Percentiles rank a stretch among this genome's conserved stretches.
Evolutionary conservation across 2,113 vertebrate genomes (phyloP).

Genomic region (Pavo muticus): DNA sequence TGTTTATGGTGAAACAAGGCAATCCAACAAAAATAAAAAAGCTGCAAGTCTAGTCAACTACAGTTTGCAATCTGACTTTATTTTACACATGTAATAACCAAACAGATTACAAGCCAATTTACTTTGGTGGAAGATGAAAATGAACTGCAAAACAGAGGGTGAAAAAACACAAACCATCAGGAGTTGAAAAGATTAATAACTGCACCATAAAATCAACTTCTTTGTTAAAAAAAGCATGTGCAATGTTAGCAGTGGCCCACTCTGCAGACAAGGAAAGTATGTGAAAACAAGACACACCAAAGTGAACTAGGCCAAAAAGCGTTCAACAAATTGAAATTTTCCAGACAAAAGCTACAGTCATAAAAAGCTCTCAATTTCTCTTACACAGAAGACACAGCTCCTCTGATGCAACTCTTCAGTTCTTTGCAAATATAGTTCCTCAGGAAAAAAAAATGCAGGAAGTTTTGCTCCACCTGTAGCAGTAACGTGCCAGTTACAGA

Average conservation of each 20-base stretch:
- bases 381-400: neutral
- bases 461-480: neutral
- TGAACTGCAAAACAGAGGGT: neutral
- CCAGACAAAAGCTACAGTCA: constrained; percentile 1
- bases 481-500: neutral
- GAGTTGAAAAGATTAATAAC: neutral
- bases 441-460: neutral
- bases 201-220: neutral
- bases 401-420: neutral
- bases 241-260: neutral
- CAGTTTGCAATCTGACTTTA: neutral
- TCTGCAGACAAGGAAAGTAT: neutral
- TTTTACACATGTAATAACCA: neutral
- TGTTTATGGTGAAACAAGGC: neutral
- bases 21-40: neutral
- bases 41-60: neutral
- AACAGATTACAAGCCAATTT: neutral
- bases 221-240: neutral
- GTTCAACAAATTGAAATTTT: neutral
- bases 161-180: neutral
- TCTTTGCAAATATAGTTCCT: neutral
- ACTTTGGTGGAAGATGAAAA: neutral
- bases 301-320: neutral
- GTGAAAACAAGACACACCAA: neutral
- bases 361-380: neutral